These are phyloP conservation scores for Calidris pygmaea DNA, from an alignment of 2,113 vertebrate species.

Conservation along the genomic window DNA sequence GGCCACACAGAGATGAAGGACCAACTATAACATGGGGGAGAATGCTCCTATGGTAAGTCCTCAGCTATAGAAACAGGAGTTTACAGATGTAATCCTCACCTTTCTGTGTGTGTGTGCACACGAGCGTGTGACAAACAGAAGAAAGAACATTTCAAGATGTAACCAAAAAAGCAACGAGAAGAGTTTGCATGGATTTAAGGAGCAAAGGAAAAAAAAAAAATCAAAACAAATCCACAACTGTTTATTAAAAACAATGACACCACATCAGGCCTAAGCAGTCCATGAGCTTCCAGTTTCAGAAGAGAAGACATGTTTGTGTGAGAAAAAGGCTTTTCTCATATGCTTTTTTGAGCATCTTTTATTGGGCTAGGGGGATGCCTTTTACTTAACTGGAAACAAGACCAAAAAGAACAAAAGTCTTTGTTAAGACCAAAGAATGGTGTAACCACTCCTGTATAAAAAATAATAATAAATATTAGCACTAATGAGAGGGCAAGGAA, in stretches of 20 bases:
- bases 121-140: accelerated
- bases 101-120: neutral
- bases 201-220: neutral
- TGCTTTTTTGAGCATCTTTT: neutral
- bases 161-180: neutral
- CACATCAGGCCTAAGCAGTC: neutral
- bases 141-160: neutral
- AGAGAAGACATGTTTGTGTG: neutral
- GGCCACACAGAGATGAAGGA: neutral
- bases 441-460: neutral
- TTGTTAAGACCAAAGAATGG: neutral
- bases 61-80: neutral
- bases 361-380: neutral
- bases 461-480: neutral
- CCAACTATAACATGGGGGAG: neutral
- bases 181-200: neutral
- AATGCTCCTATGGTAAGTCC: neutral
- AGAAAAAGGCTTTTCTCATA: neutral
- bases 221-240: neutral
- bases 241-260: neutral
- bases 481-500: neutral
- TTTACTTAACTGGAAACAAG: neutral
- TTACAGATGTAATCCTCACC: neutral
- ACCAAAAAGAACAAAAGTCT: neutral
- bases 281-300: neutral